Evolutionary conservation across 2,888 invertebrate species (phyloP).

Genomic region (Esperia sulphurella): DNA sequence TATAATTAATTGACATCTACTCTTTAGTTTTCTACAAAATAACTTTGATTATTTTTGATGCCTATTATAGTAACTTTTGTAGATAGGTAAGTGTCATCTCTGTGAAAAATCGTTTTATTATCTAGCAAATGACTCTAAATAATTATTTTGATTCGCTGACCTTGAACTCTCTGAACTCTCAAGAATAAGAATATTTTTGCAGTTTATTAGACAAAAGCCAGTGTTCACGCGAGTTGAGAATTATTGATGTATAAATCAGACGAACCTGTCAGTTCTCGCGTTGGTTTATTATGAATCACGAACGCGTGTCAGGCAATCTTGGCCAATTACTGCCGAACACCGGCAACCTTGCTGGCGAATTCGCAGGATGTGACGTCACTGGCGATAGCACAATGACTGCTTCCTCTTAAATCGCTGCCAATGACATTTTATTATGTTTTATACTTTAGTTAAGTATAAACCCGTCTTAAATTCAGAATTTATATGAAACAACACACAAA

Average conservation of each 20-base stretch:
- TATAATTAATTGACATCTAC: no score
- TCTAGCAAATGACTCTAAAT: no score
- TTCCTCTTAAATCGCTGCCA: neutral
- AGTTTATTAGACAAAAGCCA: slow-evolving; percentile 13
- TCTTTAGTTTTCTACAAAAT: no score
- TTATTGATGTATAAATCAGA: slow-evolving; percentile 42
- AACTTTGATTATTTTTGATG: no score
- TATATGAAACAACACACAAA: neutral
- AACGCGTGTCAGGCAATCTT: slow-evolving; percentile 52
- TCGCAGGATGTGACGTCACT: slow-evolving; percentile 46
- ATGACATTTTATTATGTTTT: neutral
- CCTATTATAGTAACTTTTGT: no score
- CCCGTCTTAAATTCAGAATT: neutral
- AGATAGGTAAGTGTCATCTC: no score
- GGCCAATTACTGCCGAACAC: slow-evolving; percentile 45
- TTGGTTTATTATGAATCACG: slow-evolving; percentile 51
- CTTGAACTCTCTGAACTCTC: neutral
- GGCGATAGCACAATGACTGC: slow-evolving; percentile 21
- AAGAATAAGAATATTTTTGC: neutral
- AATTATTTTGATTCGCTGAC: no score
- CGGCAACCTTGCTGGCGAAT: slow-evolving; percentile 43
- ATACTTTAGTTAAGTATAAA: neutral
- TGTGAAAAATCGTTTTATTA: no score
- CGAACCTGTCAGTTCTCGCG: slow-evolving; percentile 28
- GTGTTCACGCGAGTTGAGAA: slow-evolving; percentile 24